Conservation (phyloP, 2,888 invertebrate genomes). For the Embidobia sp. region DNA sequence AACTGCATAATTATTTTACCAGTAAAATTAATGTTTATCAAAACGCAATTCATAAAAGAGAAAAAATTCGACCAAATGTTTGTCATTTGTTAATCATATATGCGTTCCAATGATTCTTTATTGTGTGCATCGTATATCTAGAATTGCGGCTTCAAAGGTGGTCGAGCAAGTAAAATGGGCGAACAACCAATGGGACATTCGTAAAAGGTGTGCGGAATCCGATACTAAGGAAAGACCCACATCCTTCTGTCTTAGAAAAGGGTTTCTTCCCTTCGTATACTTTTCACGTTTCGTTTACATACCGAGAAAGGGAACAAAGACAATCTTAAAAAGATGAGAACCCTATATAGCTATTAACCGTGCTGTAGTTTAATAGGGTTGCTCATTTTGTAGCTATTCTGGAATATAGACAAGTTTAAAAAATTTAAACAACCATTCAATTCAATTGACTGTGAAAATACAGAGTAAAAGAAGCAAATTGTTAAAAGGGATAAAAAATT, state of each 20-base stretch:
- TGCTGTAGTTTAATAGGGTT: constrained; percentile 12
- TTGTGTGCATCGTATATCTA: neutral
- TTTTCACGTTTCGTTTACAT: constrained; percentile 56
- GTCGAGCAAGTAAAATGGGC: neutral
- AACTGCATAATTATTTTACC: too few relatives aligned
- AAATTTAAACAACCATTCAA: too few relatives aligned
- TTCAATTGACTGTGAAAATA: too few relatives aligned
- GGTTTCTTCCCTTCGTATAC: constrained; percentile 51
- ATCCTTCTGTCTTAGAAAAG: constrained; percentile 30
- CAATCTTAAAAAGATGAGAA: constrained; percentile 12
- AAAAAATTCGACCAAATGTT: neutral
- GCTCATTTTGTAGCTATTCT: too few relatives aligned
- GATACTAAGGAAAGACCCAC: constrained; percentile 57
- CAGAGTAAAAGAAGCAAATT: too few relatives aligned
- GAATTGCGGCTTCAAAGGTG: constrained; percentile 2
- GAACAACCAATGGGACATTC: constrained; percentile 8
- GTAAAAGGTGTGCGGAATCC: constrained; percentile 39
- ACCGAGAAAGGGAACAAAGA: constrained; percentile 37
- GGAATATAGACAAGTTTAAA: too few relatives aligned
- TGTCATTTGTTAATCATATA: neutral
- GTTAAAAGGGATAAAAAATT: too few relatives aligned
- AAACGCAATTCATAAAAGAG: too few relatives aligned
- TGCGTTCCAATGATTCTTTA: neutral
- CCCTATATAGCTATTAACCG: too few relatives aligned
- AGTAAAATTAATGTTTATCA: too few relatives aligned